These are phyloP conservation scores for Cephalopachus bancanus DNA, from an alignment of 2,797 vertebrate genomes.

Conservation along the genomic window DNA sequence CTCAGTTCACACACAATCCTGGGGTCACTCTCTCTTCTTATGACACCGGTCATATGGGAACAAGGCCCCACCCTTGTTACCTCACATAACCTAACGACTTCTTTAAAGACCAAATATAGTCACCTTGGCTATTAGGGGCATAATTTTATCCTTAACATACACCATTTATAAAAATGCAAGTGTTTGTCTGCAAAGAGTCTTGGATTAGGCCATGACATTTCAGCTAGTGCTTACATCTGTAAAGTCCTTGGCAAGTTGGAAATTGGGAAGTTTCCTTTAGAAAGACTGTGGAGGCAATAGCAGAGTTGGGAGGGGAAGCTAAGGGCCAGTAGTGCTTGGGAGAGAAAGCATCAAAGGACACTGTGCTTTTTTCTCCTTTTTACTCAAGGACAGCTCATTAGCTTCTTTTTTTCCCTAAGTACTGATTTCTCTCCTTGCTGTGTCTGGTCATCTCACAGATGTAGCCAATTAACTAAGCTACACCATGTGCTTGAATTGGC, in stretches of 20 bases:
- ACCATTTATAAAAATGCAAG: neutral
- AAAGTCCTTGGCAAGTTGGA: neutral
- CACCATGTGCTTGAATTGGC: fast-evolving
- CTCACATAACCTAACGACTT: neutral
- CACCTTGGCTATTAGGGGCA: too few species aligned
- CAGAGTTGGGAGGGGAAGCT: neutral
- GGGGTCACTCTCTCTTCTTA: neutral
- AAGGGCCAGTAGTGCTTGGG: neutral
- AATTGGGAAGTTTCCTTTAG: neutral
- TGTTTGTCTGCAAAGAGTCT: neutral
- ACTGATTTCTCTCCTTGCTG: fast-evolving
- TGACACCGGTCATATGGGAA: neutral
- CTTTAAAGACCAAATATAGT: neutral
- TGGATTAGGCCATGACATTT: neutral
- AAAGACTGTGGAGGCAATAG: fast-evolving
- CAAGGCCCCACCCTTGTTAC: too few species aligned
- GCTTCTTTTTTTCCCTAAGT: neutral
- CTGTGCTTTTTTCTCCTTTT: too few species aligned
- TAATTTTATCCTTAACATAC: neutral
- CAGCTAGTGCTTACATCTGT: neutral
- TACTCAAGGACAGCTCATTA: fast-evolving
- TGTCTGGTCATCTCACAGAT: neutral
- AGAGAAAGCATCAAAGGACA: fast-evolving
- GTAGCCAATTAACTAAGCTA: fast-evolving
- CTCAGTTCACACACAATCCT: too few species aligned